Conservation (phyloP, 1,140 invertebrate genomes). For the Telenomus remus region DNA sequence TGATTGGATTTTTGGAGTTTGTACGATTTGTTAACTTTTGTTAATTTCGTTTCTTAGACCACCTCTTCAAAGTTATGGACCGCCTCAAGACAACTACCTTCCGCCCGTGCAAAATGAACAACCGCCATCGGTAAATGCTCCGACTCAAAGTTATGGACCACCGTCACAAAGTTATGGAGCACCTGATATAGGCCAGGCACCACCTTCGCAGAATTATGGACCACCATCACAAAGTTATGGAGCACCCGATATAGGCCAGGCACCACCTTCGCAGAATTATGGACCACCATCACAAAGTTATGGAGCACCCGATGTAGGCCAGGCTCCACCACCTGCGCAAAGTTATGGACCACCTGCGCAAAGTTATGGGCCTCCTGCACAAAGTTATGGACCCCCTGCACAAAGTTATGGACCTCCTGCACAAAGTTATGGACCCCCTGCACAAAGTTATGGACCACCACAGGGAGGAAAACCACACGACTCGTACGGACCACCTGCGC, state of each 20-base stretch:
- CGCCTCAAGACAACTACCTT: too few relatives aligned
- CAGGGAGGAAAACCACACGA: background rate
- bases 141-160: slow-evolving; percentile 20
- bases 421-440: slow-evolving; percentile 25
- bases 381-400: slow-evolving; percentile 9
- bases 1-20: too few relatives aligned
- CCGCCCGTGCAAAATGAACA: too few relatives aligned
- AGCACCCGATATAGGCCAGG: slow-evolving; percentile 11
- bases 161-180: slow-evolving; percentile 11
- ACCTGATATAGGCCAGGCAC: slow-evolving; percentile 14
- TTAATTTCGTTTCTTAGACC: slow-evolving; percentile 3
- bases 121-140: background rate
- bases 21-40: background rate
- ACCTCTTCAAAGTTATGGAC: too few relatives aligned
- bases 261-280: slow-evolving; percentile 15
- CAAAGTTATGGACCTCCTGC: slow-evolving; percentile 23
- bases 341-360: slow-evolving; percentile 9
- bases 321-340: slow-evolving; percentile 11
- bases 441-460: slow-evolving; percentile 5
- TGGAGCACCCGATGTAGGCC: slow-evolving; percentile 13
- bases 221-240: slow-evolving; percentile 6
- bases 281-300: slow-evolving; percentile 13
- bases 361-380: slow-evolving; percentile 5
- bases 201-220: slow-evolving; percentile 11
- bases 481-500: slow-evolving; percentile 12